phyloP scores from a whole-genome alignment of 2,888 invertebrate genomes.

The Nephrotoma guestfalica region DNA sequence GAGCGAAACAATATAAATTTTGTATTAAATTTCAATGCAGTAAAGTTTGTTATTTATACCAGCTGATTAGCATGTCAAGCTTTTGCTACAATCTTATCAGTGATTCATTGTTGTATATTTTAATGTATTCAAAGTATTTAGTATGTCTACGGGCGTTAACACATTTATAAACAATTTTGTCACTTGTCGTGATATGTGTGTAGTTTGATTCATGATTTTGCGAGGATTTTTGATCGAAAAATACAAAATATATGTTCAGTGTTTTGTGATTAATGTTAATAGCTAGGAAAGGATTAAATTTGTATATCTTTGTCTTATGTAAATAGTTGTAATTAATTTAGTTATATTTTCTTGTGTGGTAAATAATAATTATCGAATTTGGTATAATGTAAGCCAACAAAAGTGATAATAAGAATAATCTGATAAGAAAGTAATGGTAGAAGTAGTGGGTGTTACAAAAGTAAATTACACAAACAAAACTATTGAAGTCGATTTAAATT shows the following conservation, averaged over 20 bases:
- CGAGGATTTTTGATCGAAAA: background rate
- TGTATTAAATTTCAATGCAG: background rate
- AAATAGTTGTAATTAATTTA: background rate
- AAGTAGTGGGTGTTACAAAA: background rate
- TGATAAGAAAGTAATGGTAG: background rate
- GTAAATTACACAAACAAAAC: background rate
- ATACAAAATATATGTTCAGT: background rate
- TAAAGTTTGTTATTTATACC: background rate
- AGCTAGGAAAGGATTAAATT: background rate
- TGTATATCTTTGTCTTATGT: background rate
- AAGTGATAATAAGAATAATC: background rate
- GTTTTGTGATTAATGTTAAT: background rate
- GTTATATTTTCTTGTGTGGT: background rate
- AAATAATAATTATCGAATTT: background rate
- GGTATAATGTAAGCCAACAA: background rate
- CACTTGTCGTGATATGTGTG: too few relatives aligned
- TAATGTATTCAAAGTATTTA: background rate
- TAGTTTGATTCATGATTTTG: background rate
- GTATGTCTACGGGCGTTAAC: background rate
- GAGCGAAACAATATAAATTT: background rate
- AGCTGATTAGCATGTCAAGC: background rate
- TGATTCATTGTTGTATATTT: background rate
- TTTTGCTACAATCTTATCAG: background rate
- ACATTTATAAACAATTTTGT: background rate
- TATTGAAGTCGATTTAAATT: background rate